Conservation (phyloP, 2,113 vertebrate genomes). For the Hemiprocne comata region DNA sequence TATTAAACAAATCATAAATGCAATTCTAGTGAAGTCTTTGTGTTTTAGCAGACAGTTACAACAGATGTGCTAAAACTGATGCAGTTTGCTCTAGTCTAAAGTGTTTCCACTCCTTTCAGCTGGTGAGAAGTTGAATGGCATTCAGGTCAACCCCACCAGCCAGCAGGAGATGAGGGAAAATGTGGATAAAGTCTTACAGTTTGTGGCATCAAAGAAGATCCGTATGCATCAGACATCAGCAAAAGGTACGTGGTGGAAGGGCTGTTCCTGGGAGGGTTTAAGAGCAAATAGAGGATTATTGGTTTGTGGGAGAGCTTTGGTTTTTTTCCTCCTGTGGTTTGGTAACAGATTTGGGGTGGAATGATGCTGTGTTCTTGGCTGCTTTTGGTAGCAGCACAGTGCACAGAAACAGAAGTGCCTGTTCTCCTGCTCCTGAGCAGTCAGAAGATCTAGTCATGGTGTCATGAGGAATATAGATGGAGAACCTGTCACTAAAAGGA, state of each 20-base stretch:
- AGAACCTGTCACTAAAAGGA: not conserved
- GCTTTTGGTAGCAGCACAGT: not conserved
- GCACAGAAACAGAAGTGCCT: not conserved
- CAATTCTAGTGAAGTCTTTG: not conserved
- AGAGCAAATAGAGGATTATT: not conserved
- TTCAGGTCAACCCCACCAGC: conserved; percentile 80
- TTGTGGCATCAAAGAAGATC: conserved; percentile 92
- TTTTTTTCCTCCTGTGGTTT: not conserved
- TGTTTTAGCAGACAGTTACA: not conserved
- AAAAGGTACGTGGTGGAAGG: conserved; percentile 78
- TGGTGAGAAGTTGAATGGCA: conserved; percentile 86
- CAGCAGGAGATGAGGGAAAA: conserved; percentile 92
- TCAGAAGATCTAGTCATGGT: not conserved
- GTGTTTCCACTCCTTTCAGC: conserved; percentile 70
- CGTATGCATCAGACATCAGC: conserved; percentile 96
- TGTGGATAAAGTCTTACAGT: conserved; percentile 92
- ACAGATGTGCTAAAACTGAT: not conserved
- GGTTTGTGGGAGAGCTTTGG: not conserved
- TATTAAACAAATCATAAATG: not conserved
- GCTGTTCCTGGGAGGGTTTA: not conserved
- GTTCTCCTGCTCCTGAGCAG: not conserved
- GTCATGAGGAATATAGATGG: not conserved
- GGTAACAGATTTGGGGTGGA: not conserved
- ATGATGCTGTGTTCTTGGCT: not conserved
- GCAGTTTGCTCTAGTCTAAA: not conserved